Evolutionary conservation across 2,797 vertebrate genomes (phyloP).

Genomic region (Lagocephalus sceleratus): DNA sequence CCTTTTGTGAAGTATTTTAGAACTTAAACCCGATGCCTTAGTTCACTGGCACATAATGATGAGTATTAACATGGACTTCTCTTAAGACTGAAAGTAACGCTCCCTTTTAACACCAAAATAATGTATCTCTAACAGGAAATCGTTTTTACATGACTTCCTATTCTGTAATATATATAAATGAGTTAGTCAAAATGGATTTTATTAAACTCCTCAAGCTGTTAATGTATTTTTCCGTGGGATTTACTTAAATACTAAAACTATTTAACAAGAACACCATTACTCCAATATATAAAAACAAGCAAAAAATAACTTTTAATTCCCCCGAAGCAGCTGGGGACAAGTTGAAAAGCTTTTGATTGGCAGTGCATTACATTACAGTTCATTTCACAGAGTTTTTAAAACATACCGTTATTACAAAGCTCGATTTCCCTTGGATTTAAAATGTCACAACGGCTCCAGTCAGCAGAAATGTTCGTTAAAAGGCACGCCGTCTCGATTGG

Average conservation of each 20-base stretch:
- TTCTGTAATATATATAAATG: conserved; percentile 59
- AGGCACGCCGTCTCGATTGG: conserved; percentile 36
- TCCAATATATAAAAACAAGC: conserved; percentile 7
- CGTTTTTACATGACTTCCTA: conserved; percentile 68
- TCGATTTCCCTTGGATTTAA: conserved; percentile 17
- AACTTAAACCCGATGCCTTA: conserved; percentile 61
- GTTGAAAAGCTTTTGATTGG: conserved; percentile 35
- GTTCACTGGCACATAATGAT: conserved; percentile 40
- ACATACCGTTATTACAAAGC: conserved; percentile 14
- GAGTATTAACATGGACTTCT: conserved; percentile 52
- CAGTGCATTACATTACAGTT: conserved; percentile 23
- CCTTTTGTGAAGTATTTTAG: conserved; percentile 45
- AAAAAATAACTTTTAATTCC: conserved; percentile 39
- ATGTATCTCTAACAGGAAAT: conserved; percentile 44
- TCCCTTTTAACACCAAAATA: conserved; percentile 23
- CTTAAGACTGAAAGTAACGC: conserved; percentile 41
- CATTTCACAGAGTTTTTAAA: conserved; percentile 22
- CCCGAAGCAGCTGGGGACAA: conserved; percentile 31
- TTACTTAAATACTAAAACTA: background rate
- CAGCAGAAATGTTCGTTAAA: conserved; percentile 34
- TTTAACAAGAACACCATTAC: background rate
- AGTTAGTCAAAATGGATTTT: conserved; percentile 58
- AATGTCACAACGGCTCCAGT: conserved; percentile 14
- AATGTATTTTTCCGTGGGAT: conserved; percentile 32
- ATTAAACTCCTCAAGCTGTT: conserved; percentile 62